Percentiles rank a stretch among this genome's conserved stretches.
Conservation (phyloP, 2,888 invertebrate species). For the Theretra japonica region DNA sequence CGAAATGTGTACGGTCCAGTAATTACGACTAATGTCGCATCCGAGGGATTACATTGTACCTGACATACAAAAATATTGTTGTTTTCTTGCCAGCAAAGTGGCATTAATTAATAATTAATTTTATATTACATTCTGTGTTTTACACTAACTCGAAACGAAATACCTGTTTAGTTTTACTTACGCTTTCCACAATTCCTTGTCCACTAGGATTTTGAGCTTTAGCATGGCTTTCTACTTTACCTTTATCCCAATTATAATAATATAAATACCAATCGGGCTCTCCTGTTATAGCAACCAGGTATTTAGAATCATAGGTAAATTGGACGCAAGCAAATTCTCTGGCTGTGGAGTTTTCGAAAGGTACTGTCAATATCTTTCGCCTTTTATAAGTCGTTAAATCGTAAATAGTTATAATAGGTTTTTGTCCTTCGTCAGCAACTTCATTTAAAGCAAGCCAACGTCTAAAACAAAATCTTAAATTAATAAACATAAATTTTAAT, state of each 20-base stretch:
- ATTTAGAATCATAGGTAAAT: slow-evolving; percentile 93
- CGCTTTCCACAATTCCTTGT: slow-evolving; percentile 85
- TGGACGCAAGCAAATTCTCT: slow-evolving; percentile 88
- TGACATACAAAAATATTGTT: slow-evolving; percentile 54
- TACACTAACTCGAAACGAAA: neutral
- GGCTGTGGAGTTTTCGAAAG: slow-evolving; percentile 85
- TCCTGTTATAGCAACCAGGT: slow-evolving; percentile 91
- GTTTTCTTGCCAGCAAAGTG: neutral
- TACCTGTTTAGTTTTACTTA: slow-evolving; percentile 46
- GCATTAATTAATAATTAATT: too few relatives aligned
- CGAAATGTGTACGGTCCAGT: slow-evolving; percentile 88
- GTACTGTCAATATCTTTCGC: slow-evolving; percentile 87
- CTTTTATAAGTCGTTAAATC: slow-evolving; percentile 89
- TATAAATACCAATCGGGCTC: slow-evolving; percentile 93
- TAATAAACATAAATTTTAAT: neutral
- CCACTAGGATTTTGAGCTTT: slow-evolving; percentile 90
- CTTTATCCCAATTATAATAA: slow-evolving; percentile 93
- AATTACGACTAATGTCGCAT: slow-evolving; percentile 89
- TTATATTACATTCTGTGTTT: neutral
- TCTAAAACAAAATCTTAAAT: slow-evolving; percentile 58
- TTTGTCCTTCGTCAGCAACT: slow-evolving; percentile 86
- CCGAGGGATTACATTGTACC: slow-evolving; percentile 91
- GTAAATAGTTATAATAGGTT: slow-evolving; percentile 88
- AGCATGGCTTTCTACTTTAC: slow-evolving; percentile 90
- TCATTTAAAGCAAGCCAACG: slow-evolving; percentile 87